A percentile compares a stretch with the other conserved stretches of the same genome.
Conservation (phyloP, 2,888 invertebrate genomes). For the Acholoe squamosa region DNA sequence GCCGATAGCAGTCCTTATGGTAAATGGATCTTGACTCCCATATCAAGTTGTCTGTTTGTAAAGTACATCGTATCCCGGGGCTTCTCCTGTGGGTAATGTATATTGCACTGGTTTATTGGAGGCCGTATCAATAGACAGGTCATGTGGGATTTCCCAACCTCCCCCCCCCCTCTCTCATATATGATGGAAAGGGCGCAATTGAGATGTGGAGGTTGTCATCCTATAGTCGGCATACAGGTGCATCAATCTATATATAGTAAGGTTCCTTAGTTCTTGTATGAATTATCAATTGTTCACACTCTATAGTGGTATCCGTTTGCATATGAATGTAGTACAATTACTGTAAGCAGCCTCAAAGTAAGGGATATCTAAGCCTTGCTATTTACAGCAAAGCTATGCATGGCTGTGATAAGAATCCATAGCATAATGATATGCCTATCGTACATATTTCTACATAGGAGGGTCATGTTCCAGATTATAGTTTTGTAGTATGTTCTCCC, state of each 20-base stretch:
- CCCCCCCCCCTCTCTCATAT: neutral
- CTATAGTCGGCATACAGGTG: neutral
- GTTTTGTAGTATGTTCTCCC: too few species aligned
- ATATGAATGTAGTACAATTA: too few species aligned
- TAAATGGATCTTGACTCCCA: neutral
- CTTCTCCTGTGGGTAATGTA: neutral
- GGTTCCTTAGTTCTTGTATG: neutral
- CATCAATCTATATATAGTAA: neutral
- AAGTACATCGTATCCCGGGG: neutral
- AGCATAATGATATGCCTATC: too few species aligned
- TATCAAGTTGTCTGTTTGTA: constrained; percentile 26
- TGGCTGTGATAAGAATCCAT: too few species aligned
- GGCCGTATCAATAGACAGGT: constrained; percentile 15
- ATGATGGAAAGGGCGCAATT: neutral
- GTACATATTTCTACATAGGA: too few species aligned
- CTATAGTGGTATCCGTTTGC: neutral
- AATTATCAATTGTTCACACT: constrained; percentile 15
- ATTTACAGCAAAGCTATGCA: too few species aligned
- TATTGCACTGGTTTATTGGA: constrained; percentile 26
- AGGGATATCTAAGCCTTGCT: neutral
- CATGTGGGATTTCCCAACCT: constrained; percentile 11
- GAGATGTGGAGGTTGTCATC: neutral
- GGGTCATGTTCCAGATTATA: too few species aligned
- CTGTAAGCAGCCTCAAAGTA: too few species aligned
- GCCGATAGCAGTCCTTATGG: neutral